Conservation (phyloP, 2,113 vertebrate genomes). For the Poeciliopsis turrubarensis region DNA sequence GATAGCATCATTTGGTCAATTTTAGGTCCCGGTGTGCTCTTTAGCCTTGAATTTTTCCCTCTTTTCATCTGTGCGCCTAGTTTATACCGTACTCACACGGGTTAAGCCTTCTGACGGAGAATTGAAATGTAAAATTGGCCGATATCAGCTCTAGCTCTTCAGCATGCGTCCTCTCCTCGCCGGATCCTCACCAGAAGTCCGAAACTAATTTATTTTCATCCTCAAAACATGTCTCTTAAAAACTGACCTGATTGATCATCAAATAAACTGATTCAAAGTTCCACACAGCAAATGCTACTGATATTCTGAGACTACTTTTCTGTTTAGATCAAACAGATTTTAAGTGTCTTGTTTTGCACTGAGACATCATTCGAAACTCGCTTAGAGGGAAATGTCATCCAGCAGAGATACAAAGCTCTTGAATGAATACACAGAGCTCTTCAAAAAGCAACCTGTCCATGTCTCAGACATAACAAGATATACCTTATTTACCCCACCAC, state of each 20-base stretch:
- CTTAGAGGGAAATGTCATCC: constrained; percentile 42
- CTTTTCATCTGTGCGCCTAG: neutral
- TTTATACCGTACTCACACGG: neutral
- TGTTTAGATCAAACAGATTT: constrained; percentile 1
- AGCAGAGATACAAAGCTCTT: constrained; percentile 51
- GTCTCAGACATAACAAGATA: constrained; percentile 51
- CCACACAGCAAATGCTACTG: neutral
- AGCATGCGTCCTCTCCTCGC: neutral
- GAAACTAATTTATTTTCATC: neutral
- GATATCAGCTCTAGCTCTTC: neutral
- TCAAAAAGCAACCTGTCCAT: constrained; percentile 37
- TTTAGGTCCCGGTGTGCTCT: neutral
- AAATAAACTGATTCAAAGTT: neutral
- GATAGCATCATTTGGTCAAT: neutral
- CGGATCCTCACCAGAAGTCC: neutral
- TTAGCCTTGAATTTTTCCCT: neutral
- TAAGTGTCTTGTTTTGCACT: constrained; percentile 25
- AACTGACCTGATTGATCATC: neutral
- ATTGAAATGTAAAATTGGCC: neutral
- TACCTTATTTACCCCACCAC: constrained; percentile 27
- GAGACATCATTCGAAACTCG: constrained; percentile 30
- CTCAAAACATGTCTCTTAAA: neutral
- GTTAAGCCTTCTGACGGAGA: neutral
- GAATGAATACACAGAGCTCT: constrained; percentile 52
- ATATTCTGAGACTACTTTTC: neutral